phyloP scores from a whole-genome alignment of 2,797 vertebrate genomes.

The Hydrolagus colliei region DNA sequence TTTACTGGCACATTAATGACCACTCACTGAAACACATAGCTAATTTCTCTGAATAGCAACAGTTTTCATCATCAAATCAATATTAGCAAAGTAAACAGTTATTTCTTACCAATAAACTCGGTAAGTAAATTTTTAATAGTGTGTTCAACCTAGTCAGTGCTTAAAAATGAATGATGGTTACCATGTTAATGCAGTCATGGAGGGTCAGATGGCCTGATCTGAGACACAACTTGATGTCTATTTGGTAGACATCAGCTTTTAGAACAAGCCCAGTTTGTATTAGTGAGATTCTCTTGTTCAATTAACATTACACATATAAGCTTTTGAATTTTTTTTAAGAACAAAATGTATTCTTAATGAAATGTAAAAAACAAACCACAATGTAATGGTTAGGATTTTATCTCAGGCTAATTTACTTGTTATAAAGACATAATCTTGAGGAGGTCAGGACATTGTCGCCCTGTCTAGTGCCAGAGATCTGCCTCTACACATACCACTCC shows the following conservation, averaged over 20 bases:
- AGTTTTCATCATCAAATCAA: background rate
- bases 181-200: slow-evolving; percentile 16
- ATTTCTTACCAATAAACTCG: background rate
- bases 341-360: slow-evolving; percentile 24
- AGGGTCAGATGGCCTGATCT: background rate
- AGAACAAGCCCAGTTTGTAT: background rate
- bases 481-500: slow-evolving; percentile 96
- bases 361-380: slow-evolving; percentile 29
- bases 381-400: slow-evolving; percentile 28
- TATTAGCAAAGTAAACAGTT: background rate
- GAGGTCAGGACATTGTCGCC: background rate
- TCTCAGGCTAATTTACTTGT: background rate
- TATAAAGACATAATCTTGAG: background rate
- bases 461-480: slow-evolving; percentile 35
- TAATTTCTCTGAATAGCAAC: background rate
- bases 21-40: too few relatives aligned
- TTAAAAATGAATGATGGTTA: slow-evolving; percentile 20
- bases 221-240: slow-evolving; percentile 4
- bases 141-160: background rate
- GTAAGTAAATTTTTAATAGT: background rate
- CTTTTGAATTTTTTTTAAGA: background rate
- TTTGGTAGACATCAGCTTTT: slow-evolving; percentile 4
- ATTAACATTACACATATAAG: background rate
- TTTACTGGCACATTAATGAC: background rate
- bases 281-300: background rate